Evolutionary conservation across 2,888 invertebrate species (phyloP), one percentile per base, ranked within the genome.

Genomic region (Leptinotarsa haldemani): DNA sequence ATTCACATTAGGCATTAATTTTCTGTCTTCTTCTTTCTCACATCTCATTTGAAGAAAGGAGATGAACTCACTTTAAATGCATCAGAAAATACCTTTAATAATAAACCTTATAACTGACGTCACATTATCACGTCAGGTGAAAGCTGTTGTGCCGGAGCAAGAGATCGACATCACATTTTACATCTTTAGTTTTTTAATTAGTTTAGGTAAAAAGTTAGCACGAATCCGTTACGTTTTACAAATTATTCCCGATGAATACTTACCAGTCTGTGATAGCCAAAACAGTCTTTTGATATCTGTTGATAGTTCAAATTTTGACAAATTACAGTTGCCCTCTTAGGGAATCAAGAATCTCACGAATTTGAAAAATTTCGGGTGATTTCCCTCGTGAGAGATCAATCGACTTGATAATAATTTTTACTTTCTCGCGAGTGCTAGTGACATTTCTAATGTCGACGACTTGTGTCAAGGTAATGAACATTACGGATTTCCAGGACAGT

Each of bases 81-180:
- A 40, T 40, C 7, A 40, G 40, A 40, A 40, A 40, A 40, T 40
- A 40, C 52, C 22, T 25, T 58, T 4, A 12, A 20, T 25, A n/a
- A 9, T 30, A 61, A 25, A 30, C 61, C n/a, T n/a, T 18, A 18
- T 30, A 80, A 76, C 78, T 82, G 82, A 83, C 83, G 83, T 83
- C 82, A 82, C 77, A 40, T 40, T 40, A 40, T 79, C 64, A 52
- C 53, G 64, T 65, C 75, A 73, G 80, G 84, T 82, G 84, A 84
- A 84, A 84, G 84, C 82, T 81, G 71, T 76, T 81, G 71, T 76
- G 72, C 77, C 77, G 75, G 78, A 78, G 77, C 77, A 77, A 74
- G 77, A 78, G 77, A 76, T 78, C 71, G 76, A 69, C 58, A 56
- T 70, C 61, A 69, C 22, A 64, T 69, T 63, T 66, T 30, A 66